These are phyloP conservation scores for Onthophagus sagittarius DNA, from an alignment of 2,888 invertebrate species.

Conservation along the genomic window DNA sequence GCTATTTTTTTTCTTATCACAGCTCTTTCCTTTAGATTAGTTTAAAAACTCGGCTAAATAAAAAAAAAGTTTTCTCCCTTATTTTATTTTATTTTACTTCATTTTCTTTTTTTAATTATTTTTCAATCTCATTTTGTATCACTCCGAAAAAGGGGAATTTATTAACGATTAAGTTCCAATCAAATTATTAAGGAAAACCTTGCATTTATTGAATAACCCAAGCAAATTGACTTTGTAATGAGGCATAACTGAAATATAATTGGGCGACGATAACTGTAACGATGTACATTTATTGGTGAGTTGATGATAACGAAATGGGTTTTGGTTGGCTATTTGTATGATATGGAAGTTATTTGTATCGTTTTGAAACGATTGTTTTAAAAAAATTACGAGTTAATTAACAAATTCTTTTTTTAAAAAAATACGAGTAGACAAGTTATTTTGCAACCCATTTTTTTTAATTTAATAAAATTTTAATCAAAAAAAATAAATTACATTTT, in stretches of 20 bases:
- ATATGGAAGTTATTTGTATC: neutral
- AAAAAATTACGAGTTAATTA: too few relatives aligned
- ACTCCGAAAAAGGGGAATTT: neutral
- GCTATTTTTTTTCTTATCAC: conserved; percentile 45
- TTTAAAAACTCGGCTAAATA: neutral
- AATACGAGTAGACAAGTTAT: too few relatives aligned
- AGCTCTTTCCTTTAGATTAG: conserved; percentile 37
- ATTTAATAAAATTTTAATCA: too few relatives aligned
- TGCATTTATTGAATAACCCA: neutral
- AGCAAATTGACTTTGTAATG: neutral
- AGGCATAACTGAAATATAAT: neutral
- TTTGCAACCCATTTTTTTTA: too few relatives aligned
- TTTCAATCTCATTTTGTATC: neutral
- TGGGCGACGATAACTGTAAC: neutral
- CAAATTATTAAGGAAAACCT: neutral
- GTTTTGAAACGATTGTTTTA: neutral
- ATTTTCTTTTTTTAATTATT: too few relatives aligned
- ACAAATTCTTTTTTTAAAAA: too few relatives aligned
- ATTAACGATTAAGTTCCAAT: neutral
- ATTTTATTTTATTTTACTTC: neutral
- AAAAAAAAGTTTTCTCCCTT: neutral
- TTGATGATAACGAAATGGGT: neutral
- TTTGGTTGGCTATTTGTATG: neutral
- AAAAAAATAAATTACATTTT: too few relatives aligned
- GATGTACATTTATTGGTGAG: neutral